A percentile compares a stretch with the other conserved stretches of the same genome.
phyloP scores from a whole-genome alignment of 2,888 invertebrate genomes.

The Heteropelma amictum region DNA sequence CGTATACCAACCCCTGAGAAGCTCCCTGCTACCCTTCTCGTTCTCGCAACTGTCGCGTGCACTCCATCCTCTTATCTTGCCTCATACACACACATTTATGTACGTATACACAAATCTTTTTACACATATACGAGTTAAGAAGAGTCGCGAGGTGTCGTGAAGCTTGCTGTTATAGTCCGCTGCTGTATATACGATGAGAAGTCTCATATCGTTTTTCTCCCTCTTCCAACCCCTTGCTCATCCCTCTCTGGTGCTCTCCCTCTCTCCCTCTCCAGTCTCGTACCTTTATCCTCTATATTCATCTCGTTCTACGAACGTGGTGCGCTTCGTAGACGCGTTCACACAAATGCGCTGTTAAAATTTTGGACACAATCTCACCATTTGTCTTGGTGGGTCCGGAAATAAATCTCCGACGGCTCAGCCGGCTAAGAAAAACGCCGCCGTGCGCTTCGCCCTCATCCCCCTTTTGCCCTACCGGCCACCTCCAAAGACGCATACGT shows the following conservation, averaged over 20 bases:
- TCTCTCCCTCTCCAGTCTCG: conserved; percentile 62
- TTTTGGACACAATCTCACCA: conserved; percentile 89
- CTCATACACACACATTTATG: conserved; percentile 8
- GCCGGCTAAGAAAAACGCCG: conserved; percentile 81
- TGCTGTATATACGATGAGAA: conserved; percentile 41
- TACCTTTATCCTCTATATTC: conserved; percentile 61
- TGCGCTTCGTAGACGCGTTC: conserved; percentile 77
- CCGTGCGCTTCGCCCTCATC: conserved; percentile 67
- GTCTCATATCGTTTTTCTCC: conserved; percentile 51
- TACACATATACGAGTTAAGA: conserved; percentile 17
- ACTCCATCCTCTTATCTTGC: conserved; percentile 19
- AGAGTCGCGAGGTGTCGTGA: conserved; percentile 41
- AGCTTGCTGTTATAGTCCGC: conserved; percentile 42
- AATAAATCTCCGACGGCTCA: conserved; percentile 82
- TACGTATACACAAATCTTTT: too few species aligned
- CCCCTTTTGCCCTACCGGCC: conserved; percentile 26
- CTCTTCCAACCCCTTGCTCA: conserved; percentile 55
- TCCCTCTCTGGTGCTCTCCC: conserved; percentile 42
- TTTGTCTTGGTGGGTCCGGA: conserved; percentile 87
- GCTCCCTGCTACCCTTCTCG: conserved; percentile 55
- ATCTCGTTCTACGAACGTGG: conserved; percentile 71
- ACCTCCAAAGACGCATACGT: neutral
- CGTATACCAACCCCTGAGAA: conserved; percentile 53
- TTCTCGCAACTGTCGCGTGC: conserved; percentile 48
- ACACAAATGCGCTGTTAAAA: conserved; percentile 87